Evolutionary conservation across 2,888 invertebrate species (phyloP).

Genomic region (Pyrocoelia pectoralis): DNA sequence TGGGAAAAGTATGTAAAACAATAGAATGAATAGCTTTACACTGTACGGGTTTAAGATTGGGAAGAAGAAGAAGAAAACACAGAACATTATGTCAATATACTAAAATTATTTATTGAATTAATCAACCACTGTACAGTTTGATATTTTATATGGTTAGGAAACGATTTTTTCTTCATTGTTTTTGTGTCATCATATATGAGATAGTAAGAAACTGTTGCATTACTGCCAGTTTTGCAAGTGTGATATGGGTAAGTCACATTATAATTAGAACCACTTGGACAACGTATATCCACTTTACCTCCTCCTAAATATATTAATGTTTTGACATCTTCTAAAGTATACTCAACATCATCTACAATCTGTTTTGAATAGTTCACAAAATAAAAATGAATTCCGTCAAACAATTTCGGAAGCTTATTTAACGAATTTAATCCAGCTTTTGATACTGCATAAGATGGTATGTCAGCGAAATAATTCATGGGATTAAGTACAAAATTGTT

Average conservation of each 20-base stretch:
- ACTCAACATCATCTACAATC: conserved; percentile 39
- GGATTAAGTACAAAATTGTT: conserved; percentile 14
- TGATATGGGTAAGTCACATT: conserved; percentile 36
- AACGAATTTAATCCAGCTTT: conserved; percentile 46
- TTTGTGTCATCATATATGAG: conserved; percentile 48
- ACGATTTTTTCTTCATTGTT: conserved; percentile 45
- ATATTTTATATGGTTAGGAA: conserved; percentile 49
- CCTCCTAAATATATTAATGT: conserved; percentile 47
- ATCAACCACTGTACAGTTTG: conserved; percentile 51
- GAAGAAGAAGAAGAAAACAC: too few relatives aligned
- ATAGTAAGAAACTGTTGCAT: conserved; percentile 45
- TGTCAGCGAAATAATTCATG: conserved; percentile 18
- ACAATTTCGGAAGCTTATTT: conserved; percentile 49
- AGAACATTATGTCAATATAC: neutral
- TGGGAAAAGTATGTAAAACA: too few relatives aligned
- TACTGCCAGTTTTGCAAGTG: conserved; percentile 13
- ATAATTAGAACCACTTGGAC: conserved; percentile 44
- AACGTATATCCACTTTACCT: conserved; percentile 46
- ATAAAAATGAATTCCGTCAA: conserved; percentile 51
- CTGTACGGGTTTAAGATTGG: too few relatives aligned
- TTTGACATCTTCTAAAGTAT: conserved; percentile 43
- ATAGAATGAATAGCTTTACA: too few relatives aligned
- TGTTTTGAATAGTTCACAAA: conserved; percentile 40
- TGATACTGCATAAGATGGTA: conserved; percentile 15
- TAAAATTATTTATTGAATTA: conserved; percentile 48